These are phyloP conservation scores for Pyrrhia umbra DNA, from an alignment of 2,888 invertebrate species.

Conservation along the genomic window DNA sequence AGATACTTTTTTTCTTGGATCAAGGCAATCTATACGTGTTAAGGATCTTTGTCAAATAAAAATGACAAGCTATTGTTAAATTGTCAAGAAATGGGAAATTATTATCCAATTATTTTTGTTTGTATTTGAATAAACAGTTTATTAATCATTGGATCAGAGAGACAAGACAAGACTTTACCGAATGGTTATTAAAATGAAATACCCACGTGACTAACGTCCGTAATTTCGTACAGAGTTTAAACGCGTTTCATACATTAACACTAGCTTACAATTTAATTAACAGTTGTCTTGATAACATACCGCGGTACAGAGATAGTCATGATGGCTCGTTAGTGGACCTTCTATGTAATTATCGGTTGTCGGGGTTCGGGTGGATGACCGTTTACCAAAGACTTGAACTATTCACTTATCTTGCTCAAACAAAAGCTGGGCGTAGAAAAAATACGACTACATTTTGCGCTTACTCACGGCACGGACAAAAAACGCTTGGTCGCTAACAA, in stretches of 20 bases:
- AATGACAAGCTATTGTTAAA: constrained; percentile 64
- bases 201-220: constrained; percentile 18
- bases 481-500: constrained; percentile 78
- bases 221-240: constrained; percentile 32
- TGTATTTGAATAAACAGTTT: constrained; percentile 47
- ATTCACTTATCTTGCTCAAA: constrained; percentile 87
- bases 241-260: constrained; percentile 48
- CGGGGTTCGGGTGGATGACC: constrained; percentile 80
- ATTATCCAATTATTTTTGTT: constrained; percentile 59
- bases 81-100: constrained; percentile 55
- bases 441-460: constrained; percentile 78
- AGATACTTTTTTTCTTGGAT: constrained; percentile 37
- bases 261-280: constrained; percentile 67
- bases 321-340: constrained; percentile 79
- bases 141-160: constrained; percentile 42
- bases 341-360: constrained; percentile 80
- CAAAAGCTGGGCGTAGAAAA: constrained; percentile 79
- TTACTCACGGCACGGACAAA: constrained; percentile 79
- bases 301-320: constrained; percentile 61
- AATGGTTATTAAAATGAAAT: constrained; percentile 11
- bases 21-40: constrained; percentile 48
- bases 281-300: constrained; percentile 59
- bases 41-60: constrained; percentile 61
- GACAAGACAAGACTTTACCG: constrained; percentile 36
- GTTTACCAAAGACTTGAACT: constrained; percentile 76